Percentiles rank a stretch among this genome's conserved stretches.
Evolutionary conservation across 2,113 vertebrate genomes (phyloP).

Genomic region (Rostratula benghalensis): DNA sequence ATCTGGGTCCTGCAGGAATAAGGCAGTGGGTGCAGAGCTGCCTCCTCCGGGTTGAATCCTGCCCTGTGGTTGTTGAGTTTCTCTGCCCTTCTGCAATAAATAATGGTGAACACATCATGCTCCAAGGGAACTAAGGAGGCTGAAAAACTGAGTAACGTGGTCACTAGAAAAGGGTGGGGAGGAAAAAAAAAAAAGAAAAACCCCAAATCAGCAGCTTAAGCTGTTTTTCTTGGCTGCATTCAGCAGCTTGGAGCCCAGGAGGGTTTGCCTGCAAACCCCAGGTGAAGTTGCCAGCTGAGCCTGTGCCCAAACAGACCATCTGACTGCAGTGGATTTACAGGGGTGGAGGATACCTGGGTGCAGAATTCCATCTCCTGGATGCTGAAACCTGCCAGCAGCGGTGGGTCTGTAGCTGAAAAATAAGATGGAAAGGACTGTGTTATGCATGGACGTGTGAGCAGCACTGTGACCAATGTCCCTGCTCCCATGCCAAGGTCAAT

Average conservation of each 20-base stretch:
- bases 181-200: no score
- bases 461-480: background rate
- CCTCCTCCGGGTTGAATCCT: accelerated
- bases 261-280: background rate
- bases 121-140: background rate
- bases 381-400: background rate
- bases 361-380: background rate
- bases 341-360: background rate
- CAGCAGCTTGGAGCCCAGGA: background rate
- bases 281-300: background rate
- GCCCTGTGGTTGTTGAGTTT: background rate
- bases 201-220: background rate
- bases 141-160: background rate
- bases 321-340: background rate
- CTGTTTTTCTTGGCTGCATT: background rate
- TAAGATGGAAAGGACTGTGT: accelerated
- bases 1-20: background rate
- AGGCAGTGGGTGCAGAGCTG: background rate
- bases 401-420: background rate
- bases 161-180: no score
- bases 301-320: background rate
- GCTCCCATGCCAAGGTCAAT: background rate
- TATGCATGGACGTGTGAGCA: background rate
- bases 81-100: background rate
- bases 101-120: accelerated